These are phyloP conservation scores for Pammene fasciana DNA, from an alignment of 2,888 invertebrate genomes.

Conservation along the genomic window DNA sequence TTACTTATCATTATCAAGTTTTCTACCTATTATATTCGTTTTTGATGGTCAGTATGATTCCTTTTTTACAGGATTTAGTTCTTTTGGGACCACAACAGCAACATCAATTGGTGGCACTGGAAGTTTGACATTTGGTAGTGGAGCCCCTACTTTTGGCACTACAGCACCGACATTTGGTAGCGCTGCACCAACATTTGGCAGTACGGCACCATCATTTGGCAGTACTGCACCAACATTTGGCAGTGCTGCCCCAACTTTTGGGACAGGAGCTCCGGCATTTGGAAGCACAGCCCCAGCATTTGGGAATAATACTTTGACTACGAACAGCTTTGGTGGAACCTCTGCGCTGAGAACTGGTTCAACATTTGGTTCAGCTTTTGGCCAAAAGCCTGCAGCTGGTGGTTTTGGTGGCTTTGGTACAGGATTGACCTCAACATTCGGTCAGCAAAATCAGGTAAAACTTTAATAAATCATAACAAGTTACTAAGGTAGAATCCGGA, in stretches of 20 bases:
- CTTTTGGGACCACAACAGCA: slow-evolving; percentile 47
- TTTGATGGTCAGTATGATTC: no score
- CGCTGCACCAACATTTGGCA: slow-evolving; percentile 58
- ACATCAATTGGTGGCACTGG: slow-evolving; percentile 42
- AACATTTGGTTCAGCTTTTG: slow-evolving; percentile 76
- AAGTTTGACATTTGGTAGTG: slow-evolving; percentile 54
- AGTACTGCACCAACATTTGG: slow-evolving; percentile 49
- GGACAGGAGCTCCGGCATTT: slow-evolving; percentile 20
- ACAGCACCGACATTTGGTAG: slow-evolving; percentile 62
- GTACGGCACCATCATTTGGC: slow-evolving; percentile 65
- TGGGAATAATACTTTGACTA: slow-evolving; percentile 30
- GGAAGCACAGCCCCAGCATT: slow-evolving; percentile 28
- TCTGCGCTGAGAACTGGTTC: slow-evolving; percentile 65
- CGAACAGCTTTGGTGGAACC: slow-evolving; percentile 59
- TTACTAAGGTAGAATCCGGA: neutral
- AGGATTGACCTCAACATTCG: slow-evolving; percentile 76
- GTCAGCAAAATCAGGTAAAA: slow-evolving; percentile 68
- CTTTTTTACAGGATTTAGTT: slow-evolving; percentile 62
- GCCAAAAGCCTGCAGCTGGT: slow-evolving; percentile 67
- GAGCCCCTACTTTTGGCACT: slow-evolving; percentile 63
- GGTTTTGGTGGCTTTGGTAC: slow-evolving; percentile 78
- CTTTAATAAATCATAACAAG: slow-evolving; percentile 33
- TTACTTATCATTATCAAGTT: no score
- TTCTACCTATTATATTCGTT: no score
- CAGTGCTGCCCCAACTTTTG: slow-evolving; percentile 37